Base-by-base conservation (phyloP, 1,140 invertebrate genomes). In the Neotoxoptera formosana region DNA sequence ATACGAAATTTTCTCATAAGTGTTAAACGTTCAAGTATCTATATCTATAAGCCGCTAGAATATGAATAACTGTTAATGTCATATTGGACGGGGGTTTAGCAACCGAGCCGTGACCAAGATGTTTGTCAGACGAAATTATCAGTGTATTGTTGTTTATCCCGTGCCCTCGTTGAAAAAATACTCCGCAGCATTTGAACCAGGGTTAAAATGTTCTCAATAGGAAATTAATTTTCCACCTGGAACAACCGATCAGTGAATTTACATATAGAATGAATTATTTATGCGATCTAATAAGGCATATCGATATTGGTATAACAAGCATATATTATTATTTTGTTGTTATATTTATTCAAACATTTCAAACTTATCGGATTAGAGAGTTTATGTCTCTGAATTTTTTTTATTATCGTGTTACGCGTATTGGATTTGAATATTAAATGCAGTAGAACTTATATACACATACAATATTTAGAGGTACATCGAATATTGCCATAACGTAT, bases 211-310 rank as follows among this genome's bases (percentile, higher is more conserved):
- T 45, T 90, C 25, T 90, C 89, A 90, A 90, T 45, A 60, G 36
- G 20, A 90, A 90, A 67, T 90, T 67, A 67, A 90, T 90, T 60
- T 90, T 67, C 45, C 89, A 90, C 89, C 89, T 90, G 89, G 89
- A 90, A 60, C 56, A 56, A 60, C 36, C 34, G 53, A 90, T 90
- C 53, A 60, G 7, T 36, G 36, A 53, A 60, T 90, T 90, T 60
- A 45, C 20, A 87, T 48, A 17, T 48, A 17, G 8, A 60, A 60
- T 90, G 53, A 90, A 90, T 90, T 90, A 90, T 90, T 90, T 60
- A 90, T 90, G 30, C 25, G 30, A 88, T 51, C 14, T 41, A 90
- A 90, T 60, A 90, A 90, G 88, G 88, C 53, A 41, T 41, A 90
- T 60, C 36, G 88, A 36, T 90, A 90, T 41, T 41, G 83, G 34